A percentile compares a stretch with the other conserved stretches of the same genome.
Conservation (phyloP, 1,140 invertebrate species). For the Anthonomus grandis region DNA sequence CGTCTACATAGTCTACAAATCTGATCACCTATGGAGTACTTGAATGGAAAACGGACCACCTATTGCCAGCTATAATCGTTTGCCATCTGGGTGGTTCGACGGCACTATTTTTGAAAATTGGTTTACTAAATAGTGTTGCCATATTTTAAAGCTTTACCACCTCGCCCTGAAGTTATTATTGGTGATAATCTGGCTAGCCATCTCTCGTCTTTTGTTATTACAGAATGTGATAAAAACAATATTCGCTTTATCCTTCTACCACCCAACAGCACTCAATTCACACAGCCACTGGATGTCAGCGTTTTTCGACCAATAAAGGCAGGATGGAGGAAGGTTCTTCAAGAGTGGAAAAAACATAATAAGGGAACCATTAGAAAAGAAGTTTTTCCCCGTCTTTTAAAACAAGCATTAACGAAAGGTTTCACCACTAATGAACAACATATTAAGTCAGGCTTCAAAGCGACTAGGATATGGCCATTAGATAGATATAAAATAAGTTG, state of each 20-base stretch:
- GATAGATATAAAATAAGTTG: slow-evolving; percentile 10
- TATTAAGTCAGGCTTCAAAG: slow-evolving; percentile 17
- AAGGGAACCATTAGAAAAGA: slow-evolving; percentile 21
- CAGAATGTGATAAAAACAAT: slow-evolving; percentile 37
- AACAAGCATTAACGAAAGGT: slow-evolving; percentile 4
- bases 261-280: slow-evolving; percentile 43
- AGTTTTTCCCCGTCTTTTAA: slow-evolving; percentile 11
- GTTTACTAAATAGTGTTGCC: slow-evolving; percentile 33
- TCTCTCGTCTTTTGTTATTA: slow-evolving; percentile 9
- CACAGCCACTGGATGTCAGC: slow-evolving; percentile 47
- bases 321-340: slow-evolving; percentile 42
- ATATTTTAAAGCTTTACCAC: slow-evolving; percentile 8
- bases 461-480: slow-evolving; percentile 10
- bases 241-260: slow-evolving; percentile 46
- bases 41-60: slow-evolving; percentile 45
- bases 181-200: slow-evolving; percentile 24
- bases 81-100: slow-evolving; percentile 45
- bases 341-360: slow-evolving; percentile 36
- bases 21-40: slow-evolving; percentile 42
- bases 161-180: slow-evolving; percentile 18
- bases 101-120: slow-evolving; percentile 44
- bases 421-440: slow-evolving; percentile 4
- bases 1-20: slow-evolving; percentile 48
- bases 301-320: slow-evolving; percentile 46
- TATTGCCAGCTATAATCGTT: slow-evolving; percentile 43